Evolutionary conservation across 2,797 vertebrate species (phyloP).

Genomic region (Ibycter americanus): DNA sequence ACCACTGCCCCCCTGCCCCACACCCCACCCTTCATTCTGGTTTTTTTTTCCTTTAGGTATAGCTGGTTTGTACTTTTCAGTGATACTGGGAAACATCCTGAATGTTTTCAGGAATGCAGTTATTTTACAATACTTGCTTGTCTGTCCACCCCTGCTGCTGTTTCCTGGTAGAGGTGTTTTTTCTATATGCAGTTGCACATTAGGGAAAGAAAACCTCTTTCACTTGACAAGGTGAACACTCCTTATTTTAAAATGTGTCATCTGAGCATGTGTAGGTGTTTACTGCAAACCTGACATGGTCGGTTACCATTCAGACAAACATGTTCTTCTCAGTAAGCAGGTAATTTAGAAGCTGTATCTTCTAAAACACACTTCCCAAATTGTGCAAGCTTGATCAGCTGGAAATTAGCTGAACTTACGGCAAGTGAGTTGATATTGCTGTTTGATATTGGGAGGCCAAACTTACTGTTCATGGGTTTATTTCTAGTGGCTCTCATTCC

Average conservation of each 20-base stretch:
- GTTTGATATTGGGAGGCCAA: background rate
- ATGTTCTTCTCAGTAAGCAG: background rate
- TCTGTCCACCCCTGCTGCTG: background rate
- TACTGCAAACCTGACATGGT: background rate
- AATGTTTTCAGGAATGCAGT: background rate
- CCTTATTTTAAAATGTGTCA: background rate
- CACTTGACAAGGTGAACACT: background rate
- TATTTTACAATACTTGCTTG: background rate
- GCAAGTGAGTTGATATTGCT: background rate
- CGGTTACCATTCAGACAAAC: background rate
- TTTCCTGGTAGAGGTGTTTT: background rate
- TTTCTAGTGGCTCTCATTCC: background rate
- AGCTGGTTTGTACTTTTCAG: background rate
- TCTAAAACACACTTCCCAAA: background rate
- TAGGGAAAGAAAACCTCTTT: background rate
- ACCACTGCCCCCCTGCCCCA: background rate
- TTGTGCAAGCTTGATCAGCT: background rate
- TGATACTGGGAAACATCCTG: background rate
- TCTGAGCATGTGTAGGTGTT: background rate
- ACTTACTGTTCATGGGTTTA: background rate
- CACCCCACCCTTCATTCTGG: background rate
- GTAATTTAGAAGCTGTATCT: background rate
- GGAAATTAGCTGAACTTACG: background rate
- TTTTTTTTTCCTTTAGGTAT: background rate
- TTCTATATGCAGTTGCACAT: background rate